phyloP scores from a whole-genome alignment of 2,797 vertebrate genomes.

The Merluccius polli region DNA sequence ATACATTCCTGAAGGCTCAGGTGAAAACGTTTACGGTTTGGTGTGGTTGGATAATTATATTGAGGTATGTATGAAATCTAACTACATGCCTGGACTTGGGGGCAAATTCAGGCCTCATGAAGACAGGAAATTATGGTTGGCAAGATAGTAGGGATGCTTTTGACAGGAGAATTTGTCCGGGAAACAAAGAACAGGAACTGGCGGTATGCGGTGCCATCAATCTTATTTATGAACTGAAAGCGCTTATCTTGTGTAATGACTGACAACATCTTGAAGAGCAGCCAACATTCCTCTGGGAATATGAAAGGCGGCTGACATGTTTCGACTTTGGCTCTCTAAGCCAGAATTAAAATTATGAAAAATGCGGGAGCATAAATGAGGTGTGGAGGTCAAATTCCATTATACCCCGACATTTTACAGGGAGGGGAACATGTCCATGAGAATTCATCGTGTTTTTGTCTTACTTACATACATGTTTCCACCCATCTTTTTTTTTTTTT shows the following conservation, averaged over 20 bases:
- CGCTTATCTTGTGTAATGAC: slow-evolving; percentile 59
- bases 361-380: slow-evolving; percentile 42
- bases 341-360: slow-evolving; percentile 50
- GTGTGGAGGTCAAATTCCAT: slow-evolving; percentile 59
- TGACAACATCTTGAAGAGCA: slow-evolving; percentile 60
- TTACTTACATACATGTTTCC: background rate
- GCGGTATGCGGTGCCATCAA: slow-evolving; percentile 63
- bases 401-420: slow-evolving; percentile 16
- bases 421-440: slow-evolving; percentile 35
- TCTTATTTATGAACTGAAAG: slow-evolving; percentile 66
- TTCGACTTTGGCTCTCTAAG: slow-evolving; percentile 52
- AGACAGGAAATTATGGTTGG: slow-evolving; percentile 50
- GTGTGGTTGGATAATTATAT: slow-evolving; percentile 36
- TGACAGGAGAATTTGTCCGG: slow-evolving; percentile 48
- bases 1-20: slow-evolving; percentile 25
- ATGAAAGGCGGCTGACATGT: slow-evolving; percentile 68
- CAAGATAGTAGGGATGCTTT: slow-evolving; percentile 52
- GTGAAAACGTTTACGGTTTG: slow-evolving; percentile 11
- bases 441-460: slow-evolving; percentile 19
- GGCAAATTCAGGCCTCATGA: slow-evolving; percentile 11
- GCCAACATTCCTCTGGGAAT: slow-evolving; percentile 70
- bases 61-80: slow-evolving; percentile 37
- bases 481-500: background rate
- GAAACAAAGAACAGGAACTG: slow-evolving; percentile 64
- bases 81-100: slow-evolving; percentile 49